A percentile compares a stretch with the other conserved stretches of the same genome.
These are phyloP conservation scores for Ochotona curzoniae DNA, from an alignment of 2,113 vertebrate genomes.

Conservation along the genomic window DNA sequence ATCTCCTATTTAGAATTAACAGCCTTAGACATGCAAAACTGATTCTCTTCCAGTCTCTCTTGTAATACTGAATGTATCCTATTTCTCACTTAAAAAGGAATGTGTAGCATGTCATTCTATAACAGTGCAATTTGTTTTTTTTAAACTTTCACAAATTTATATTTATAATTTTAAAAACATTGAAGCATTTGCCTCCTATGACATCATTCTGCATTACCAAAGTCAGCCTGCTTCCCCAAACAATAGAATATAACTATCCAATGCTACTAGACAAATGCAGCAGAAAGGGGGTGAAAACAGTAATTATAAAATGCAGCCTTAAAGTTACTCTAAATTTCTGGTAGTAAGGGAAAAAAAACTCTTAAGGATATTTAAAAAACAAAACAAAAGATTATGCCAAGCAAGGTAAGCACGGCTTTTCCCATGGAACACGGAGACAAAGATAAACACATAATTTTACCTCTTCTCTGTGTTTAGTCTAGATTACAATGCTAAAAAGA, in stretches of 20 bases:
- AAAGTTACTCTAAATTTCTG: background rate
- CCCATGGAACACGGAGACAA: background rate
- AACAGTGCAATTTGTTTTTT: background rate
- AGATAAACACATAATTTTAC: background rate
- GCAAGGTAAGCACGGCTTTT: background rate
- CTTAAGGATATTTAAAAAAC: background rate
- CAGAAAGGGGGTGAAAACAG: background rate
- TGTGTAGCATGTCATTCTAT: background rate
- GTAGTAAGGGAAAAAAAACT: background rate
- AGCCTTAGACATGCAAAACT: too few relatives aligned
- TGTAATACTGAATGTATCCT: background rate
- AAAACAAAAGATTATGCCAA: background rate
- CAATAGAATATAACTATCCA: background rate
- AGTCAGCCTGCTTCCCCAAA: background rate
- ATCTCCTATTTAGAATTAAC: background rate
- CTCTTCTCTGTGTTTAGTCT: conserved; percentile 16
- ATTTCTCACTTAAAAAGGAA: background rate
- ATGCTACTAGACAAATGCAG: background rate
- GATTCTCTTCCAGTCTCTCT: background rate
- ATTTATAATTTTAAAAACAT: background rate
- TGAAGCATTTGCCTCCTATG: background rate
- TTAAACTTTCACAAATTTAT: background rate
- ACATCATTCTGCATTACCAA: background rate
- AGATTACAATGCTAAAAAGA: background rate
- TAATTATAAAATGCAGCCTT: background rate